phyloP scores from a whole-genome alignment of 2,113 vertebrate species.

The Gymnorhina tibicen region DNA sequence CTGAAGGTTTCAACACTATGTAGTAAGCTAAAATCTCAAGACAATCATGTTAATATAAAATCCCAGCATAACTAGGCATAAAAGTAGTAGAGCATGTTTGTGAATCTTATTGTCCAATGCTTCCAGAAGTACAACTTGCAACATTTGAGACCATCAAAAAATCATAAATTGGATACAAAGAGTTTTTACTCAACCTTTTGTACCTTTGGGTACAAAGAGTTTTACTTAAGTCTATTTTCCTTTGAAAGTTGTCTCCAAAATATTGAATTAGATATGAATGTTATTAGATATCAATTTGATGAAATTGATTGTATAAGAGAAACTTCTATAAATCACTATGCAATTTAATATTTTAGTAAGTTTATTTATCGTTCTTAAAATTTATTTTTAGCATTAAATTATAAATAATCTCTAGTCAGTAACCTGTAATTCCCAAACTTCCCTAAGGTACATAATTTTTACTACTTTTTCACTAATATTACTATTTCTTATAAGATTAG shows the following conservation, averaged over 20 bases:
- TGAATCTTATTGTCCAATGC: not conserved
- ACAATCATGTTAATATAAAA: not conserved
- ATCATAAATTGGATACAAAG: not conserved
- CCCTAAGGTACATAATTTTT: not conserved
- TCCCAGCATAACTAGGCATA: not conserved
- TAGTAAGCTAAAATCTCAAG: not conserved
- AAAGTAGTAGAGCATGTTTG: not conserved
- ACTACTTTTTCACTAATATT: not conserved
- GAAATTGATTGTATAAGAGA: not conserved
- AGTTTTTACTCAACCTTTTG: not conserved
- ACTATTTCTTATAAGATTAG: not conserved
- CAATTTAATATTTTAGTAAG: not conserved
- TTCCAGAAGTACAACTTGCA: not conserved
- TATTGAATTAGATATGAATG: not conserved
- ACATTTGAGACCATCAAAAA: not conserved
- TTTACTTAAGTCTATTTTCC: not conserved
- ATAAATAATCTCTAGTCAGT: not conserved
- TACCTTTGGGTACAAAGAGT: not conserved
- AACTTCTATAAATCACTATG: not conserved
- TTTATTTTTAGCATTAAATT: not conserved
- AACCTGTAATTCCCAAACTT: not conserved
- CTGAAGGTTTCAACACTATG: not conserved
- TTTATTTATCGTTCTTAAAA: not conserved
- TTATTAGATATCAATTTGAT: not conserved
- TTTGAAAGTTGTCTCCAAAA: not conserved